A percentile compares a stretch with the other conserved stretches of the same genome.
These are phyloP conservation scores for Calypte anna DNA, from an alignment of 2,113 vertebrate genomes.

Conservation along the genomic window DNA sequence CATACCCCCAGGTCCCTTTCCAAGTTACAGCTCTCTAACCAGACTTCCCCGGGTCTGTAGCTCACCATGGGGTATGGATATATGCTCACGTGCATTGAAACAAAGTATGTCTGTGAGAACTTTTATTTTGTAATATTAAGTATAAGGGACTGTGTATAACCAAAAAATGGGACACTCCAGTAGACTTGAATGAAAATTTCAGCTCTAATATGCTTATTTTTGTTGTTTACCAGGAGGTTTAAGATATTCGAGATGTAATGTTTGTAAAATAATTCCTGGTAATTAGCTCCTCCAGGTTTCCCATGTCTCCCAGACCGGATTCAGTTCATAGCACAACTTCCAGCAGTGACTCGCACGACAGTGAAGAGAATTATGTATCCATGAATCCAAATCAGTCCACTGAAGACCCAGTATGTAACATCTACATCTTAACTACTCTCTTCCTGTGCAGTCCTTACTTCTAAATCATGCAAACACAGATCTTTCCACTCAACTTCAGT, in stretches of 20 bases:
- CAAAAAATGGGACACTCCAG: neutral
- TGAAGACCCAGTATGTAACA: conserved; percentile 94
- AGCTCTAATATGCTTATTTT: conserved; percentile 18
- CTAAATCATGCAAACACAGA: neutral
- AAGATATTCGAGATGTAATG: neutral
- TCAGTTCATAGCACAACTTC: conserved; percentile 98
- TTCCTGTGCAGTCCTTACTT: conserved; percentile 54
- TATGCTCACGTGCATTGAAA: neutral
- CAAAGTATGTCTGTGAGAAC: neutral
- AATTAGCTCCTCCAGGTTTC: conserved; percentile 94
- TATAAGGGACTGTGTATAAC: neutral
- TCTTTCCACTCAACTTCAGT: neutral
- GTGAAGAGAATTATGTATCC: conserved; percentile 95
- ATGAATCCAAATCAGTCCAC: conserved; percentile 93
- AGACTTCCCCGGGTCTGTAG: too few species aligned
- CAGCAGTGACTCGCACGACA: conserved; percentile 97
- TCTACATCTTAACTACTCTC: conserved; percentile 68
- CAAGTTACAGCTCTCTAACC: too few species aligned
- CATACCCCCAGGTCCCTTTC: too few species aligned
- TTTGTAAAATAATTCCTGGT: conserved; percentile 81
- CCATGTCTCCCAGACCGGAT: conserved; percentile 88
- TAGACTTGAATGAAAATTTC: neutral
- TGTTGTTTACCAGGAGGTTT: conserved; percentile 44
- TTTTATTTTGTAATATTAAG: neutral
- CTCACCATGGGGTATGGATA: neutral